Conservation (phyloP, 23 tunicate species). For the Trididemnum miniatum region DNA sequence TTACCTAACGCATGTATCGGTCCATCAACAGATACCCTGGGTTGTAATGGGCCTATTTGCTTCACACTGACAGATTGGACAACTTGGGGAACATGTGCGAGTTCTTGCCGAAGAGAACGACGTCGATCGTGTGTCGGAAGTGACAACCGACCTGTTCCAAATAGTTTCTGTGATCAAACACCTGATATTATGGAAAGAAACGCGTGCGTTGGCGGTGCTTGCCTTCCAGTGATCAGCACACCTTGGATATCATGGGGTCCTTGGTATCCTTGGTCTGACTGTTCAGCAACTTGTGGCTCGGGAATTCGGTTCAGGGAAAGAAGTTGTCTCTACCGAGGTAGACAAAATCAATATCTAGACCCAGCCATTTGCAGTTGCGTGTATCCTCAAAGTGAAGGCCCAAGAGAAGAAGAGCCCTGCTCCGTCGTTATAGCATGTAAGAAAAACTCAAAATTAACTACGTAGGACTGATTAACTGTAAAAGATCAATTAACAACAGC, state of each 20-base stretch:
- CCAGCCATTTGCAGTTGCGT: slow-evolving; percentile 8
- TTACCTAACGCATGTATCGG: not conserved
- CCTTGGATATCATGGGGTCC: slow-evolving; percentile 30
- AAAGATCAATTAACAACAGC: too few relatives aligned
- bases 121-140: slow-evolving; percentile 16
- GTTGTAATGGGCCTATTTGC: slow-evolving; percentile 1
- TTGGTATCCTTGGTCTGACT: not conserved
- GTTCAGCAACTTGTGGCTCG: slow-evolving; percentile 9
- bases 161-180: not conserved
- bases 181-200: not conserved
- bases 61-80: not conserved
- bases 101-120: slow-evolving; percentile 1
- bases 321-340: slow-evolving; percentile 20
- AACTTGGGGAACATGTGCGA: not conserved
- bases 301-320: slow-evolving; percentile 17
- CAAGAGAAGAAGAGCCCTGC: not conserved
- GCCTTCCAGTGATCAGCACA: not conserved
- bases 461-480: too few relatives aligned
- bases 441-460: too few relatives aligned
- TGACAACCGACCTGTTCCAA: not conserved
- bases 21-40: not conserved
- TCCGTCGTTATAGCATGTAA: not conserved
- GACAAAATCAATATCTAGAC: not conserved
- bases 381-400: not conserved
- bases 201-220: slow-evolving; percentile 13